Evolutionary conservation across 1,140 invertebrate genomes (phyloP).

Genomic region (Epicauta chinensis): DNA sequence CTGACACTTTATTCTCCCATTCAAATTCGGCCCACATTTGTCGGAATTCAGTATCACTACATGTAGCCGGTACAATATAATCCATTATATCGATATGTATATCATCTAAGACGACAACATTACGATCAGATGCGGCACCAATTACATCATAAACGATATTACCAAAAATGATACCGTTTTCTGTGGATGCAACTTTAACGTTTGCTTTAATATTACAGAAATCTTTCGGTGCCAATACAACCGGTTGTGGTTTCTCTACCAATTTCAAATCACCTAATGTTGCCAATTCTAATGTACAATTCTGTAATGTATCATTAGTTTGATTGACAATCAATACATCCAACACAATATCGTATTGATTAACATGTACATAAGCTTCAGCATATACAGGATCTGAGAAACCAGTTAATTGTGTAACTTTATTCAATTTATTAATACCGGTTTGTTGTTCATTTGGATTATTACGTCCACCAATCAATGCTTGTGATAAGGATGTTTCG

Average conservation of each 20-base stretch:
- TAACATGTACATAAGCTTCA: constrained; percentile 98
- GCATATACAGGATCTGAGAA: constrained; percentile 99
- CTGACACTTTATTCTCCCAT: constrained; percentile 99
- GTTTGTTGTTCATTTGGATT: constrained; percentile 44
- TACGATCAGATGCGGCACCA: constrained; percentile 87
- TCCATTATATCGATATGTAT: constrained; percentile 99
- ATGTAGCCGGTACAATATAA: constrained; percentile 96
- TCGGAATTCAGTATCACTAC: constrained; percentile 92
- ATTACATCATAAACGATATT: constrained; percentile 98
- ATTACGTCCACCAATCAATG: constrained; percentile 61
- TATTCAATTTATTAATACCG: constrained; percentile 61
- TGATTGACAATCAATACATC: constrained; percentile 98
- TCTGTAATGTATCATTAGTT: constrained; percentile 95
- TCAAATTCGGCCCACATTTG: constrained; percentile 99
- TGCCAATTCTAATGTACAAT: constrained; percentile 94
- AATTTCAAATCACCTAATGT: constrained; percentile 96
- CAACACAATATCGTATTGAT: constrained; percentile 98
- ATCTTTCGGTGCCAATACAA: constrained; percentile 93
- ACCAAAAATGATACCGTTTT: constrained; percentile 99
- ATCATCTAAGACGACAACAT: constrained; percentile 97
- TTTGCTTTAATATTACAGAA: constrained; percentile 98
- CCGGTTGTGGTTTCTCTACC: constrained; percentile 93
- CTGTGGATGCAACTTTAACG: constrained; percentile 92
- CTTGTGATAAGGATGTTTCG: constrained; percentile 89
- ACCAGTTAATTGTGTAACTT: constrained; percentile 98